Evolutionary conservation across 30 jellyfish, hydroid and myxozoan genomes (phyloP).

Genomic region (Hydractinia symbiolongicarpus): DNA sequence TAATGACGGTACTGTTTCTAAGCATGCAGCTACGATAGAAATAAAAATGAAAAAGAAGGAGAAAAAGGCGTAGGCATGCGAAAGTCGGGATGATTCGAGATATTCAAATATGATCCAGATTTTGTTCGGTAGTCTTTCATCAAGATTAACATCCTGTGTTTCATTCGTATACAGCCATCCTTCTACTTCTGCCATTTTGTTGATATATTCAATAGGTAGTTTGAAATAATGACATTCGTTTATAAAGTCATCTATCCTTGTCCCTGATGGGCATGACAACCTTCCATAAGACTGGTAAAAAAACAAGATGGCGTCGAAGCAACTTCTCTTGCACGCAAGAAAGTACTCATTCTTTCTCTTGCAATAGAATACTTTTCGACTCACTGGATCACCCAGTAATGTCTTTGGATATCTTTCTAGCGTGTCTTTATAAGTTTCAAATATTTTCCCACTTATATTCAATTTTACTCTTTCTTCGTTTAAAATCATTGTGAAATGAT

Average conservation of each 20-base stretch:
- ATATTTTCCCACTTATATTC: slow-evolving; percentile 71
- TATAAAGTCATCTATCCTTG: slow-evolving; percentile 55
- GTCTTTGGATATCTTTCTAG: slow-evolving; percentile 62
- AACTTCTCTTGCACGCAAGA: slow-evolving; percentile 60
- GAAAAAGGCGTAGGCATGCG: slow-evolving; percentile 48
- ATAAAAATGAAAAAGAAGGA: slow-evolving; percentile 45
- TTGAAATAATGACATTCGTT: slow-evolving; percentile 69
- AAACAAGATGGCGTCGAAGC: slow-evolving; percentile 80
- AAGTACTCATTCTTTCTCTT: slow-evolving; percentile 40
- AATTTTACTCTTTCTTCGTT: slow-evolving; percentile 28
- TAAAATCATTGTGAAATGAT: not conserved
- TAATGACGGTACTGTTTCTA: slow-evolving; percentile 63
- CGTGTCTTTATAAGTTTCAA: slow-evolving; percentile 69
- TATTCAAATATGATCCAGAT: slow-evolving; percentile 65
- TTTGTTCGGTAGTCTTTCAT: not conserved
- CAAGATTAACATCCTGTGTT: not conserved
- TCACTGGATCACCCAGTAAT: slow-evolving; percentile 51
- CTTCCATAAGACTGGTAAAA: slow-evolving; percentile 90
- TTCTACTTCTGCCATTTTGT: slow-evolving; percentile 48
- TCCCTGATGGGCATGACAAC: slow-evolving; percentile 71
- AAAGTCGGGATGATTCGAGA: slow-evolving; percentile 70
- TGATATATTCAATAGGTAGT: slow-evolving; percentile 44
- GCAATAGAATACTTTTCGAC: slow-evolving; percentile 22
- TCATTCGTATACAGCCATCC: slow-evolving; percentile 33
- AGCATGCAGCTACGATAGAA: slow-evolving; percentile 62